A percentile compares a stretch with the other conserved stretches of the same genome.
Conservation (phyloP, 2,797 vertebrate species). For the Euphonia xanthogaster region DNA sequence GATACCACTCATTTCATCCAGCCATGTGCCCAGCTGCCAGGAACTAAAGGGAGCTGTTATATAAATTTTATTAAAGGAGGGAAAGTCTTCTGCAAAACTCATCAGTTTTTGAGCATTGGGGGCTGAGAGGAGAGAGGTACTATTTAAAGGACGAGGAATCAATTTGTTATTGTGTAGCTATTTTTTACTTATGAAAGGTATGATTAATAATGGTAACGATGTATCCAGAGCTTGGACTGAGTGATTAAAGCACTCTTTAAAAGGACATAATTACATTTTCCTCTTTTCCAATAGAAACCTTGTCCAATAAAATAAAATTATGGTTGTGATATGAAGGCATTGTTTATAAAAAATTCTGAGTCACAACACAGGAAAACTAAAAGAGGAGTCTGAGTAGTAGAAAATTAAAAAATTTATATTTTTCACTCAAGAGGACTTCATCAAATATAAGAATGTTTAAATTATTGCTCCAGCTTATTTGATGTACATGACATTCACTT, state of each 20-base stretch:
- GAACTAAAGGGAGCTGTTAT: neutral
- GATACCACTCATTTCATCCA: neutral
- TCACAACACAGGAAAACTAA: neutral
- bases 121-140: neutral
- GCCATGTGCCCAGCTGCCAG: neutral
- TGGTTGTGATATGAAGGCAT: neutral
- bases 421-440: neutral
- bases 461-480: neutral
- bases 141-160: neutral
- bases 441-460: neutral
- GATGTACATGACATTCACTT: neutral
- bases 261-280: neutral
- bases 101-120: neutral
- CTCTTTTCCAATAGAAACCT: neutral
- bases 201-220: neutral
- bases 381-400: neutral
- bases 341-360: neutral
- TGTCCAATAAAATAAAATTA: neutral
- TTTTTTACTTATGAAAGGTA: neutral
- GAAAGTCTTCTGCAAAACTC: slow-evolving; percentile 7
- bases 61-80: neutral
- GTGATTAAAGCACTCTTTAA: neutral
- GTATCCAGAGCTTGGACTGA: neutral
- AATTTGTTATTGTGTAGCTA: neutral
- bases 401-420: neutral